Percentiles rank a stretch among this genome's conserved stretches.
phyloP scores from a whole-genome alignment of 2,888 invertebrate genomes.

The Cepaea hortensis region DNA sequence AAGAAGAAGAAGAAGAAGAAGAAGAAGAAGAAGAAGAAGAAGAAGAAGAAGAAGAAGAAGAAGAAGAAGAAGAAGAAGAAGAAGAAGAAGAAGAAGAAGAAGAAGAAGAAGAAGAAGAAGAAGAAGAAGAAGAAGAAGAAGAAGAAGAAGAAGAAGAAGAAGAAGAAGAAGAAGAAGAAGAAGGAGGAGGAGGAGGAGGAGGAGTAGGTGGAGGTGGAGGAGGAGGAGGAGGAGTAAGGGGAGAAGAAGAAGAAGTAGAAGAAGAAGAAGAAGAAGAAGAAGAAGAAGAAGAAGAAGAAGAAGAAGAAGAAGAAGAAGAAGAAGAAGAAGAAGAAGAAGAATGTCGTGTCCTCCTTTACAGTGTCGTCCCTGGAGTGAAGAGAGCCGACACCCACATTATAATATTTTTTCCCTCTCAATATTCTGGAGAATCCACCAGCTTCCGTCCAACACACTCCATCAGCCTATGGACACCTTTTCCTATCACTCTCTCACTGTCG shows the following conservation, averaged over 20 bases:
- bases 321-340: not conserved
- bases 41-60: not conserved
- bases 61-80: not conserved
- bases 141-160: not conserved
- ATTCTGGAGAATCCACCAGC: too few relatives aligned
- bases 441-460: too few relatives aligned
- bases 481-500: too few relatives aligned
- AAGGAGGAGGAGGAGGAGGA: too few relatives aligned
- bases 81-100: not conserved
- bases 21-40: not conserved
- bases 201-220: too few relatives aligned
- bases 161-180: not conserved
- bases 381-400: too few relatives aligned
- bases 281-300: not conserved
- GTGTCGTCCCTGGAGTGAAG: too few relatives aligned
- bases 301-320: not conserved
- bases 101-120: not conserved
- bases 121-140: slow-evolving; percentile 7
- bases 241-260: not conserved
- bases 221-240: too few relatives aligned
- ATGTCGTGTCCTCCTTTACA: too few relatives aligned
- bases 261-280: not conserved
- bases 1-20: not conserved
- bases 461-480: too few relatives aligned
- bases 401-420: too few relatives aligned